Evolutionary conservation across 2,888 invertebrate species (phyloP).

Genomic region (Pollenia amentaria): DNA sequence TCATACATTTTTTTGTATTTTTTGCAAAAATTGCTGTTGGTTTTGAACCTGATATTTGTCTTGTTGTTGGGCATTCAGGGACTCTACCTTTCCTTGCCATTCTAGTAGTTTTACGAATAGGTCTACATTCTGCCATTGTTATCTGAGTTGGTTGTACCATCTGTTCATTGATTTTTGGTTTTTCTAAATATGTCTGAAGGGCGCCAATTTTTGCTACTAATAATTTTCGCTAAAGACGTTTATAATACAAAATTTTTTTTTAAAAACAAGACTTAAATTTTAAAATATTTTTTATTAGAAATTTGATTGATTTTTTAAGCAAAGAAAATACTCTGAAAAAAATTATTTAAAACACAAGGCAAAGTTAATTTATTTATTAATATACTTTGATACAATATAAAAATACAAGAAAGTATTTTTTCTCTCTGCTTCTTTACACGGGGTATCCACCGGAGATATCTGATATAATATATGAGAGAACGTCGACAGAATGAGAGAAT

Average conservation of each 20-base stretch:
- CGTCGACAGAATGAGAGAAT: too few relatives aligned
- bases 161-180: background rate
- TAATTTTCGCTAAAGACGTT: background rate
- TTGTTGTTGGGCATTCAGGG: background rate
- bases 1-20: conserved; percentile 37
- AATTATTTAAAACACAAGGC: conserved; percentile 2
- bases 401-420: background rate
- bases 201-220: conserved; percentile 43
- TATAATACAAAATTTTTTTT: conserved; percentile 8
- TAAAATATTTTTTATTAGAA: background rate
- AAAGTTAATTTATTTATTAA: background rate
- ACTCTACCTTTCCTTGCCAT: conserved; percentile 32
- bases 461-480: too few relatives aligned
- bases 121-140: background rate
- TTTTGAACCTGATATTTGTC: background rate
- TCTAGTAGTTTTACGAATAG: conserved; percentile 7
- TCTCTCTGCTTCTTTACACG: too few relatives aligned
- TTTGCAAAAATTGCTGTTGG: background rate
- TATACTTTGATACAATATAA: background rate
- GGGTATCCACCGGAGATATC: too few relatives aligned
- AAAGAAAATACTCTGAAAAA: background rate
- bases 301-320: conserved; percentile 7
- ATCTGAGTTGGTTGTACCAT: background rate
- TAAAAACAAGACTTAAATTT: background rate
- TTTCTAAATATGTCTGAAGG: background rate